Percentiles rank a stretch among this genome's conserved stretches.
These are phyloP conservation scores for Muscicapa comitata DNA, from an alignment of 2,797 vertebrate genomes.

Conservation along the genomic window DNA sequence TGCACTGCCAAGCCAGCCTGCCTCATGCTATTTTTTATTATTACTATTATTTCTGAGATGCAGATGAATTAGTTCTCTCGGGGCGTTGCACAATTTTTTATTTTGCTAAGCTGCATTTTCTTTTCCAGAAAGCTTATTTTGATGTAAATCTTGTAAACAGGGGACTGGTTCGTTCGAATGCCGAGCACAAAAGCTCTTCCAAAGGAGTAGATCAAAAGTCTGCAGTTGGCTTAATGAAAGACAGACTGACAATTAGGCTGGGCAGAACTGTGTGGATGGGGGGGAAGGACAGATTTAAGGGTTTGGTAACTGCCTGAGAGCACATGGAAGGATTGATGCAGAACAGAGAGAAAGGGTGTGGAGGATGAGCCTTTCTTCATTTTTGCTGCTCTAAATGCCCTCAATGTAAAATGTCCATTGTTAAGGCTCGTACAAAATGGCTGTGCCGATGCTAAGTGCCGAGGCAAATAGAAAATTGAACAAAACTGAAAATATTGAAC, in stretches of 20 bases:
- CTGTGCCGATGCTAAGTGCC: not conserved
- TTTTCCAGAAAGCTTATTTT: constrained; percentile 50
- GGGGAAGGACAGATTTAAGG: not conserved
- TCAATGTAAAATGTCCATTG: not conserved
- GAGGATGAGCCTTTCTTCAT: not conserved
- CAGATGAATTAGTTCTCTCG: constrained; percentile 11
- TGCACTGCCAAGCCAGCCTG: not conserved
- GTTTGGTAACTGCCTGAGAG: constrained; percentile 51
- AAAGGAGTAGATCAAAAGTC: constrained; percentile 34
- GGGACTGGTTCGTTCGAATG: not conserved
- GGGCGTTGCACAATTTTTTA: constrained; percentile 29
- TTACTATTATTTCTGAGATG: not conserved
- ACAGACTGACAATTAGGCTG: constrained; percentile 5
- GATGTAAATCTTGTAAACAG: constrained; percentile 57
- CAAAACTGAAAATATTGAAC: constrained; percentile 5
- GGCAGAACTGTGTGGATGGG: not conserved
- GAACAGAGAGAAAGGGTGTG: not conserved
- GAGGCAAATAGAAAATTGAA: not conserved
- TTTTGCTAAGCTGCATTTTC: constrained; percentile 57
- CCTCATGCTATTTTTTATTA: not conserved
- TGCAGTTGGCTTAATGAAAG: constrained; percentile 38
- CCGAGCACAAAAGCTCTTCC: constrained; percentile 35
- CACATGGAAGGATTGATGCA: constrained; percentile 24
- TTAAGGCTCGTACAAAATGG: not conserved
- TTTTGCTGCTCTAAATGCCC: constrained; percentile 17